These are phyloP conservation scores for Australoheros facetus DNA, from an alignment of 2,797 vertebrate species.

Conservation along the genomic window DNA sequence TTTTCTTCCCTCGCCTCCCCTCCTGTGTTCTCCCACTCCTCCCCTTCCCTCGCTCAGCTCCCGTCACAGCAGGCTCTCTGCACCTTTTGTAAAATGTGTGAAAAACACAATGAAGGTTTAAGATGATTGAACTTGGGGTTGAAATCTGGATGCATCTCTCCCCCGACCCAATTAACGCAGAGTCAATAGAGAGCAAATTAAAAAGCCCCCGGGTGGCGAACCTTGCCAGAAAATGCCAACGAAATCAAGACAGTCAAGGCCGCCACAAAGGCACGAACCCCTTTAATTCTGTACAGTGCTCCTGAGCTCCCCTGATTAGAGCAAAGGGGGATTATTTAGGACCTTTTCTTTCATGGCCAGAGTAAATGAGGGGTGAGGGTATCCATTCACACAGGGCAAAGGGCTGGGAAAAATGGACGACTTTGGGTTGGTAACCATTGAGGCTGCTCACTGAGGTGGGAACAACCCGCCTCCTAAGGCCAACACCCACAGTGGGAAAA, in stretches of 20 bases:
- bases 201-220: conserved; percentile 76
- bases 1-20: not conserved
- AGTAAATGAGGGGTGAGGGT: conserved; percentile 68
- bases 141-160: conserved; percentile 77
- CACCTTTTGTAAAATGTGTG: conserved; percentile 67
- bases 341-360: conserved; percentile 62
- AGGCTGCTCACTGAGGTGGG: conserved; percentile 77
- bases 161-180: conserved; percentile 81
- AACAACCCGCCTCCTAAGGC: conserved; percentile 70
- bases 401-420: conserved; percentile 74
- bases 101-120: conserved; percentile 77
- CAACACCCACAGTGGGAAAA: conserved; percentile 61
- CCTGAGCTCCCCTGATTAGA: conserved; percentile 76
- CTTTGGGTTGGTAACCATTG: conserved; percentile 65
- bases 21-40: conserved; percentile 33
- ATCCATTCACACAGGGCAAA: conserved; percentile 75
- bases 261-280: conserved; percentile 74
- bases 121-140: conserved; percentile 74
- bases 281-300: conserved; percentile 58
- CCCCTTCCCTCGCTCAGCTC: conserved; percentile 43
- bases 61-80: conserved; percentile 56
- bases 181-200: conserved; percentile 86
- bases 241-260: conserved; percentile 77
- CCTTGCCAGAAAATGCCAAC: conserved; percentile 73
- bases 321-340: conserved; percentile 72